Evolutionary conservation across 2,797 vertebrate species (phyloP).

Genomic region (Threskiornis aethiopicus): DNA sequence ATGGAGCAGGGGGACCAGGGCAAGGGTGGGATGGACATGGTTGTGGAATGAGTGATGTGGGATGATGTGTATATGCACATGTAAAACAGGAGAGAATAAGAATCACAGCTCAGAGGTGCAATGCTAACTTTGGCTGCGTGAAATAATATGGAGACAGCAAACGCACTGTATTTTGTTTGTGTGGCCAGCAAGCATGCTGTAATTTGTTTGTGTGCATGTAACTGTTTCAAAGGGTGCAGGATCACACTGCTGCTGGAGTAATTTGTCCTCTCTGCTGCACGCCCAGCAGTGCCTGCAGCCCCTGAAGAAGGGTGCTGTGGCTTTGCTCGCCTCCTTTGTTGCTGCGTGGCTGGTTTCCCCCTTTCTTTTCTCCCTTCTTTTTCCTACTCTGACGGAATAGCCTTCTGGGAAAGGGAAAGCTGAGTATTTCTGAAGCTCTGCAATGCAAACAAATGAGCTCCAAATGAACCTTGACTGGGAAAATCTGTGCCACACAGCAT

Average conservation of each 20-base stretch:
- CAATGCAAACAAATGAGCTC: not conserved
- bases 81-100: not conserved
- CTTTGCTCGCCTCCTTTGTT: not conserved
- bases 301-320: not conserved
- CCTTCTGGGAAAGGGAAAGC: not conserved
- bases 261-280: not conserved
- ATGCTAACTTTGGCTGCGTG: not conserved
- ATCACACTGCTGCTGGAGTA: not conserved
- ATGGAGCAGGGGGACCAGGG: rapidly evolving
- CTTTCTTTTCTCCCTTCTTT: not conserved
- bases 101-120: not conserved
- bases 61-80: not conserved
- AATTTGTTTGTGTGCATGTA: not conserved
- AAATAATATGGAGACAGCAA: not conserved
- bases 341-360: not conserved
- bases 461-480: not conserved
- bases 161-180: not conserved
- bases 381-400: not conserved
- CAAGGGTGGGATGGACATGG: not conserved
- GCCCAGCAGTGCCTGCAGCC: not conserved
- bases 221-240: not conserved
- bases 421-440: not conserved
- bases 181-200: not conserved
- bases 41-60: not conserved
- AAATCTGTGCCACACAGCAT: not conserved